Conservation (phyloP, 2,888 invertebrate genomes). For the Mongoloraphidia duomilia region DNA sequence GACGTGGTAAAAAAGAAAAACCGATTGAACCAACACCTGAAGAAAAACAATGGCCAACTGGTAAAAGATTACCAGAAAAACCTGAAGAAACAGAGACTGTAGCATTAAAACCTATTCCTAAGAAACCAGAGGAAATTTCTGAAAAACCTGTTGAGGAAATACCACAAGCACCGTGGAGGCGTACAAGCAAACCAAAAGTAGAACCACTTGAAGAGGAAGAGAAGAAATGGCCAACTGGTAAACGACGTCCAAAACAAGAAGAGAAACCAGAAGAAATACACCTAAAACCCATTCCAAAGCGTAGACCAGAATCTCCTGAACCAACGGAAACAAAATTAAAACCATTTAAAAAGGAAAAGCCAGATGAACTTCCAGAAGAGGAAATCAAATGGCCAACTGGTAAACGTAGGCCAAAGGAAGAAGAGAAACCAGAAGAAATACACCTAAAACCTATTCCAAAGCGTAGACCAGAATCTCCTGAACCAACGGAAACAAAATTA, state of each 20-base stretch:
- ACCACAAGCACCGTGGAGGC: slow-evolving; percentile 20
- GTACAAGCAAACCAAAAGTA: slow-evolving; percentile 17
- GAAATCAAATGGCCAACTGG: slow-evolving; percentile 21
- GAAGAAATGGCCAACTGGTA: slow-evolving; percentile 12
- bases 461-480: slow-evolving; percentile 19
- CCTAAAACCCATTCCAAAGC: slow-evolving; percentile 34
- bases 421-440: slow-evolving; percentile 7
- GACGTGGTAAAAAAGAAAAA: slow-evolving; percentile 12
- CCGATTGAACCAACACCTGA: slow-evolving; percentile 20
- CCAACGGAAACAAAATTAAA: slow-evolving; percentile 35
- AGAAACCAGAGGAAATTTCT: slow-evolving; percentile 6
- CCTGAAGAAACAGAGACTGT: slow-evolving; percentile 16
- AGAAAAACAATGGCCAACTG: slow-evolving; percentile 23
- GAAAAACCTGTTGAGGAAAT: slow-evolving; percentile 19
- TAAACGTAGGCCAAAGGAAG: slow-evolving; percentile 21
- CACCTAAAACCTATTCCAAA: neutral
- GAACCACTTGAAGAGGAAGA: slow-evolving; percentile 17
- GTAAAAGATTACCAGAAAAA: slow-evolving; percentile 20
- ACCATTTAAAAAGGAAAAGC: slow-evolving; percentile 24
- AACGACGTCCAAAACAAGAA: slow-evolving; percentile 16
- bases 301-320: slow-evolving; percentile 29
- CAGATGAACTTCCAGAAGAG: slow-evolving; percentile 19
- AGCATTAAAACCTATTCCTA: slow-evolving; percentile 10
- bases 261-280: slow-evolving; percentile 33
- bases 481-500: slow-evolving; percentile 27